Evolutionary conservation across 2,888 invertebrate species (phyloP), one percentile per base, ranked within the genome.

Genomic region (Cecidostiba fungosa): DNA sequence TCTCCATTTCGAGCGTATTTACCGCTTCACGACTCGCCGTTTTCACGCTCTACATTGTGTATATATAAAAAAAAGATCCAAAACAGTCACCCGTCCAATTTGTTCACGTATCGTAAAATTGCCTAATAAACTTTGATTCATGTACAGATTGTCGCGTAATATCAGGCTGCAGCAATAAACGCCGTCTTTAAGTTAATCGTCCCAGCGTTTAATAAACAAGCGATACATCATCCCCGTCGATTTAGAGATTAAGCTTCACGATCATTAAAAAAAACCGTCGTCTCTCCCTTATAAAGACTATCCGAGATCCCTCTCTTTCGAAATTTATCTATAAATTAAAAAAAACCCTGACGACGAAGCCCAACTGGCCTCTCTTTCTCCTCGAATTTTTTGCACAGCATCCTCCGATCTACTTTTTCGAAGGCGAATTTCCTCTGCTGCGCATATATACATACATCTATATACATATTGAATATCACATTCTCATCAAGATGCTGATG

Each of bases 401-500:
- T 76, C 47, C 47, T 12, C 59, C 62, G 10, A n/a, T 85, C 54
- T 76, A 79, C 72, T 81, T 74, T 74, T 76, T 36, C n/a, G 16
- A 19, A 19, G n/a, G 23, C n/a, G 54, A n/a, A 59, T 59, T 72
- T 72, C n/a, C 72, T 39, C 43, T 19, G 19, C 1, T 29, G 23
- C 62, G 29, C 26, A 19, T n/a, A n/a, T 76, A 43, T 62, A 59
- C 50, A n/a, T 54, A 70, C 36, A 73, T 12, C 32, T 62, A 62
- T 36, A 39, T 19, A 29, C 74, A 89, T 90, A 92, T 91, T 89
- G 90, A 92, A 92, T 92, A 92, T 91, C 86, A 89, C 88, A 91
- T 92, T 92, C 91, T 89, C 90, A 91, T 91, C 89, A 89, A 87
- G 86, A 90, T 89, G 91, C 88, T 90, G 90, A 91, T 90, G 90